Evolutionary conservation across 2,797 vertebrate genomes (phyloP), one percentile per base, ranked within the genome.

Genomic region (Enteromius anoplus): DNA sequence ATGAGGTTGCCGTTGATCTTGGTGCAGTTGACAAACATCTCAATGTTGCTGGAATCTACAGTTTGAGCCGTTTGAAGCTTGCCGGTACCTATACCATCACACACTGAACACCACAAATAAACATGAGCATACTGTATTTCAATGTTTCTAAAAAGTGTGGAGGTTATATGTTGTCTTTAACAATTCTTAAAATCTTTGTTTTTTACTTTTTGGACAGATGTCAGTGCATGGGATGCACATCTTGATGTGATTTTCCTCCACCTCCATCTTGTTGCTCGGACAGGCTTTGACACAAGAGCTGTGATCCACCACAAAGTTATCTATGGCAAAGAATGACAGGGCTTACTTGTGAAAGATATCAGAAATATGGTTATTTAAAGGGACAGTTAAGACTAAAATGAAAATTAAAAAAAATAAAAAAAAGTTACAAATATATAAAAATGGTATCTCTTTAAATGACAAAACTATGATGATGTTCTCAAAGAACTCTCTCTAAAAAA

Each of bases 1-100:
- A 98, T 97, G 81, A 99, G 95, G 91, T 99, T 99, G 85, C 98
- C 98, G 51, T 99, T 99, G 93, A 99, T 99, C 92, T 99, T 99
- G 83, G 98, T 99, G 88, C 98, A 99, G 93, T 99, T 99, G 86
- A 97, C 92, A 84, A 99, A 99, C 88, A 95, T 97, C 85, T 99
- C 95, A 2, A 99, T 98, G 88, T 99, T 99, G 91, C 96, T 99
- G 89, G 97, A 97, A 87, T 99, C 98, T 89, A 99, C 98, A 0
- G 98, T 99, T 90, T 99, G 97, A 62, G 96, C 96, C 0, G 94
- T 91, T 89, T 96, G 95, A 89, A 99, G 89, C 32, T 95, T 97
- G 60, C 97, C 97, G 0, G 97, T 99, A 26, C 98, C 98, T 2
- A 99, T 98, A 84, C 98, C 97, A 10, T 99, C 98, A 83, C 98